Evolutionary conservation across 2,797 vertebrate genomes (phyloP).

Genomic region (Melanogrammus aeglefinus): DNA sequence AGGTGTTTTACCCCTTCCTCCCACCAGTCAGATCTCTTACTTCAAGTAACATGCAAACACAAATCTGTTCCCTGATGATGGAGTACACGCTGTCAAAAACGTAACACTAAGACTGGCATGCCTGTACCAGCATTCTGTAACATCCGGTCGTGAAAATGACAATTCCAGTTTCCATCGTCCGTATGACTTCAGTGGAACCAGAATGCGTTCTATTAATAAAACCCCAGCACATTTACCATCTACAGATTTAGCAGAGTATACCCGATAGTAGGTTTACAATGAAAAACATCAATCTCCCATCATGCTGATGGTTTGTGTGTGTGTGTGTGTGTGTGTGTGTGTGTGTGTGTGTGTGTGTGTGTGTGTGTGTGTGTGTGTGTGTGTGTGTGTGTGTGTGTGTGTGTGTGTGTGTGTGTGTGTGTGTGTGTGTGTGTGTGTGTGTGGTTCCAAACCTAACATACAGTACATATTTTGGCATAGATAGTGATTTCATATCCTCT

Average conservation of each 20-base stretch:
- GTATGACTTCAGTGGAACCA: background rate
- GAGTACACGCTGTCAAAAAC: conserved; percentile 14
- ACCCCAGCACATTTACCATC: background rate
- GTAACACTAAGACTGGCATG: conserved; percentile 7
- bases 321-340: conserved; percentile 41
- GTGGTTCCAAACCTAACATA: conserved; percentile 54
- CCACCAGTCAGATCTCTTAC: conserved; percentile 5
- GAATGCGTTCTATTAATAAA: background rate
- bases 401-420: conserved; percentile 41
- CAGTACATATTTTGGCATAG: conserved; percentile 56
- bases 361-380: conserved; percentile 50
- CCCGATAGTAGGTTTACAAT: conserved; percentile 43
- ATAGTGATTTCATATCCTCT: conserved; percentile 40
- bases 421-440: conserved; percentile 40
- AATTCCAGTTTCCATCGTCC: background rate
- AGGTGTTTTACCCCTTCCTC: conserved; percentile 2
- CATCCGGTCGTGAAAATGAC: background rate
- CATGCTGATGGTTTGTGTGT: conserved; percentile 60
- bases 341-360: conserved; percentile 40
- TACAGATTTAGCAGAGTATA: conserved; percentile 32
- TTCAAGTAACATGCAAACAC: conserved; percentile 18
- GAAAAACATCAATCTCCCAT: conserved; percentile 52
- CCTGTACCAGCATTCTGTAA: background rate
- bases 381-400: conserved; percentile 42
- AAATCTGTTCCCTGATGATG: conserved; percentile 39